These are phyloP conservation scores for Glaucopsyche alexis DNA, from an alignment of 2,888 invertebrate genomes.

Conservation along the genomic window DNA sequence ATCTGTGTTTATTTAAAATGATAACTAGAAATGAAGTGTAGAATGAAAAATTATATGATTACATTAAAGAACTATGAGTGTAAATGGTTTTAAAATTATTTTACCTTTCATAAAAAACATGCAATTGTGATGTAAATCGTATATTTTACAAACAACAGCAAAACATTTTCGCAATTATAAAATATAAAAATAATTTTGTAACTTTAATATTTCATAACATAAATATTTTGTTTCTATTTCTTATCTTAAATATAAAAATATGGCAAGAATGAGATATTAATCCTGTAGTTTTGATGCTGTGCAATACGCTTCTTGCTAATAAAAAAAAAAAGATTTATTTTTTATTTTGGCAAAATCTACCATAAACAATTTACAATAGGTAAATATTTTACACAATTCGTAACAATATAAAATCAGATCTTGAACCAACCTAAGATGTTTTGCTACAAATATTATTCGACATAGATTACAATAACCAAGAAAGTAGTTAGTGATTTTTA, in stretches of 20 bases:
- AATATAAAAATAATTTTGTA: too few species aligned
- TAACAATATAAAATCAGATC: slow-evolving; percentile 12
- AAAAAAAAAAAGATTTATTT: neutral
- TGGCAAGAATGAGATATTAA: neutral
- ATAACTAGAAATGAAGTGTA: neutral
- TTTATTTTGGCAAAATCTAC: neutral
- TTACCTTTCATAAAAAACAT: neutral
- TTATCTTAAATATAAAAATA: neutral
- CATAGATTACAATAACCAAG: neutral
- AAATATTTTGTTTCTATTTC: neutral
- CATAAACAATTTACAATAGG: neutral
- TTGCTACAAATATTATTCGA: neutral
- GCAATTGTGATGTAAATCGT: neutral
- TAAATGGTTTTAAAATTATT: neutral
- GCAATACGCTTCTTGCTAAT: neutral
- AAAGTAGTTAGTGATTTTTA: too few species aligned
- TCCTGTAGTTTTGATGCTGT: neutral
- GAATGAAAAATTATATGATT: neutral
- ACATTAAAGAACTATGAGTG: slow-evolving; percentile 6
- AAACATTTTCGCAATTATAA: too few species aligned
- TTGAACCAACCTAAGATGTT: neutral
- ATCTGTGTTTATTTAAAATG: neutral
- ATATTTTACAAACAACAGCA: neutral
- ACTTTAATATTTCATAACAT: neutral
- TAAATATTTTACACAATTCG: neutral